These are phyloP conservation scores for Platycercus adscitus DNA, from an alignment of 2,113 vertebrate species.

Conservation along the genomic window DNA sequence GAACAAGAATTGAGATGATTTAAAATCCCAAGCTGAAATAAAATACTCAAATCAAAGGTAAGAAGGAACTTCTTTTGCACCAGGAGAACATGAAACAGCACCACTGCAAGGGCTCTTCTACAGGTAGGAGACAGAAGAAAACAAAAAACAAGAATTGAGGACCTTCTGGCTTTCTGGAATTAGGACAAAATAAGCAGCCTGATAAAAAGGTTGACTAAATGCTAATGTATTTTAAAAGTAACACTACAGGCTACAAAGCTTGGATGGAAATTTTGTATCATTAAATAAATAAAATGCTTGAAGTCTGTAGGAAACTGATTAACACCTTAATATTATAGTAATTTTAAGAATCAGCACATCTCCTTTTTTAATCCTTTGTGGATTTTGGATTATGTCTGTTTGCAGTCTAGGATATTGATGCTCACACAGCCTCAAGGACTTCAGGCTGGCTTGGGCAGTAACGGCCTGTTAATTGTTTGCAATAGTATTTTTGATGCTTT, in stretches of 20 bases:
- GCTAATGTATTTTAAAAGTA: not conserved
- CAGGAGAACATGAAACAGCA: not conserved
- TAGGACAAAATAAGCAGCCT: not conserved
- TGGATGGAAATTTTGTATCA: not conserved
- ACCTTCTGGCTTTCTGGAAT: not conserved
- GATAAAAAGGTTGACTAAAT: not conserved
- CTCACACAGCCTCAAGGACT: not conserved
- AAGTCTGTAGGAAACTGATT: not conserved
- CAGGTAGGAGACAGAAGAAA: not conserved
- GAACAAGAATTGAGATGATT: not conserved
- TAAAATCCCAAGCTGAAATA: not conserved
- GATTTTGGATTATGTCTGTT: not conserved
- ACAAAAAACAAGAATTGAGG: not conserved
- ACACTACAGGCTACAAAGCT: not conserved
- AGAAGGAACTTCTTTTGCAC: not conserved
- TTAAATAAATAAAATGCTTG: not conserved
- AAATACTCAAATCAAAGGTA: not conserved
- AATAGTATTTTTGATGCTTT: not conserved
- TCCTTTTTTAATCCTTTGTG: not conserved
- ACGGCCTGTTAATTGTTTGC: not conserved
- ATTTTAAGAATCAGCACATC: rapidly evolving
- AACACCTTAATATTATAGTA: not conserved
- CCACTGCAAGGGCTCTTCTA: not conserved
- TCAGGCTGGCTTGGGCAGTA: not conserved
- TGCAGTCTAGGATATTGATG: not conserved